Evolutionary conservation across 2,888 invertebrate genomes (phyloP).

Genomic region (Cordylochernes scorpioides): DNA sequence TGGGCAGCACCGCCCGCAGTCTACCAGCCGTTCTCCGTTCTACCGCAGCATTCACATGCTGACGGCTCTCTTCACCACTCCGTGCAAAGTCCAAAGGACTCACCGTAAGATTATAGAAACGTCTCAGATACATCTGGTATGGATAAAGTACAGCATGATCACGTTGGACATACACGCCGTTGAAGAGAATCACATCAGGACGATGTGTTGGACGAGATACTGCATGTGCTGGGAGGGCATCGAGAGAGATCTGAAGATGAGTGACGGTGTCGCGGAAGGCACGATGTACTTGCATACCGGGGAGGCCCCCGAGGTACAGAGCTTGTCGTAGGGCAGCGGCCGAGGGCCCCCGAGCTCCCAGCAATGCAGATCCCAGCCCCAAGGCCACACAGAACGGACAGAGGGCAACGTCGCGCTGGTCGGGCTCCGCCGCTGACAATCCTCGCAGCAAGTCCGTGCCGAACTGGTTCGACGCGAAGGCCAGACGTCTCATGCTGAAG

Average conservation of each 20-base stretch:
- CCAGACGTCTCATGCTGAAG: too few relatives aligned
- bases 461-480: too few relatives aligned
- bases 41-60: conserved; percentile 13
- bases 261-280: not conserved
- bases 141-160: conserved; percentile 10
- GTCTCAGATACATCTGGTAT: conserved; percentile 11
- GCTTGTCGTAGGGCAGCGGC: not conserved
- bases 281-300: not conserved
- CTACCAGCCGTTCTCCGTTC: conserved; percentile 9
- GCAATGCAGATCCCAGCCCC: not conserved
- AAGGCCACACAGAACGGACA: conserved; percentile 2
- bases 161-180: conserved; percentile 11
- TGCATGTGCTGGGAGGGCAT: too few relatives aligned
- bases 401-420: conserved; percentile 2
- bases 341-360: not conserved
- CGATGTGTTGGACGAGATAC: too few relatives aligned
- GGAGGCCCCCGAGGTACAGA: not conserved
- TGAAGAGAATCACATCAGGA: too few relatives aligned
- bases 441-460: too few relatives aligned
- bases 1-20: conserved; percentile 2
- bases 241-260: not conserved
- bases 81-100: conserved; percentile 11
- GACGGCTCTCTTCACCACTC: conserved; percentile 12
- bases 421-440: too few relatives aligned
- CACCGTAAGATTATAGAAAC: conserved; percentile 11